Conservation (phyloP, 2,888 invertebrate genomes). For the Elmis aenea region DNA sequence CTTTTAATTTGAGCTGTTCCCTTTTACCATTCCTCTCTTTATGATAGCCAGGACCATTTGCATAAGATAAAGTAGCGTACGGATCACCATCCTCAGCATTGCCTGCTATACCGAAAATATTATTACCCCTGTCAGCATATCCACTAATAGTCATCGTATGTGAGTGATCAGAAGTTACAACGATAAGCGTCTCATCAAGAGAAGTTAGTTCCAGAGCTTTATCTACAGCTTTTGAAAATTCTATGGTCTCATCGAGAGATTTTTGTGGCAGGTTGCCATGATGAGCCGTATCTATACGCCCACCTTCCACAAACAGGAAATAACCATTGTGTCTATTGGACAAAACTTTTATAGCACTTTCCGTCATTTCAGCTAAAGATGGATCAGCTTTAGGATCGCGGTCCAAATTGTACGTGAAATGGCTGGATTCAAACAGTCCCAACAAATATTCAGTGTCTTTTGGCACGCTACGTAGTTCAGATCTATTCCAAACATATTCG, state of each 20-base stretch:
- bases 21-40: conserved; percentile 48
- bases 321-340: conserved; percentile 59
- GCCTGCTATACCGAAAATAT: conserved; percentile 54
- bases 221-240: conserved; percentile 54
- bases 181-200: conserved; percentile 67
- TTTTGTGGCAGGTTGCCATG: conserved; percentile 62
- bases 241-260: conserved; percentile 73
- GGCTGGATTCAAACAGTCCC: conserved; percentile 34
- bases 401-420: conserved; percentile 59
- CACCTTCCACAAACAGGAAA: conserved; percentile 74
- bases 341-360: conserved; percentile 69
- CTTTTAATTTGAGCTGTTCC: conserved; percentile 51
- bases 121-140: conserved; percentile 61
- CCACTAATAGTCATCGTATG: conserved; percentile 72
- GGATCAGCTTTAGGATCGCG: conserved; percentile 56
- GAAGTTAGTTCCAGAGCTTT: conserved; percentile 60
- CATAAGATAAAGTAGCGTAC: conserved; percentile 66
- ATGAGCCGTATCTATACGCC: conserved; percentile 71
- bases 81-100: conserved; percentile 55
- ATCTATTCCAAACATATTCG: conserved; percentile 54
- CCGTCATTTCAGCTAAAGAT: conserved; percentile 72
- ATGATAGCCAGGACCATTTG: conserved; percentile 69
- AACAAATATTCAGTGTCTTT: conserved; percentile 53
- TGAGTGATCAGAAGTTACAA: conserved; percentile 73
- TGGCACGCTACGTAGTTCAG: conserved; percentile 51